Evolutionary conservation across 2,797 vertebrate genomes (phyloP).

Genomic region (Crocodylus rhombifer): DNA sequence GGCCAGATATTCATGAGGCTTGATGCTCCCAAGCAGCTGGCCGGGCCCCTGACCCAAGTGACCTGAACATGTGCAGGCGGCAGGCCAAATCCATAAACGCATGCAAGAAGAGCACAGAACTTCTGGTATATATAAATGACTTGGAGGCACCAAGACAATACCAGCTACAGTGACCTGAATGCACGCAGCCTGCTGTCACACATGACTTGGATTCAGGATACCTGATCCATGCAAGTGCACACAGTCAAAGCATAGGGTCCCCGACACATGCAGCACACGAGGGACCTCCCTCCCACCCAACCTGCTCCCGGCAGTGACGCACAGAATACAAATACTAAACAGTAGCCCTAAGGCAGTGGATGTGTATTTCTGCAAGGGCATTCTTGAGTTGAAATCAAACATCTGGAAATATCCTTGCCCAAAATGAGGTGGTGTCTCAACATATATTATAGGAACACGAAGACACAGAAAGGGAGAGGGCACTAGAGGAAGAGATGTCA

Average conservation of each 20-base stretch:
- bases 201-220: background rate
- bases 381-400: background rate
- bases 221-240: background rate
- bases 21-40: background rate
- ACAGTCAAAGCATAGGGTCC: background rate
- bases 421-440: background rate
- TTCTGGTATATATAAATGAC: background rate
- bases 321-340: background rate
- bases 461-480: background rate
- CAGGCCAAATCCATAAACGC: background rate
- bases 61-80: background rate
- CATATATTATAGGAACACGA: background rate
- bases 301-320: background rate
- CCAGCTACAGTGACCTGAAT: background rate
- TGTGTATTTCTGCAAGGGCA: background rate
- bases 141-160: background rate
- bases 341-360: background rate
- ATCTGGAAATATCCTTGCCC: background rate
- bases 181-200: background rate
- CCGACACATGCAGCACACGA: background rate
- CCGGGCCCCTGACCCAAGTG: background rate
- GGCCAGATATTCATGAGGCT: rapidly evolving
- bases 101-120: background rate
- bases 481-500: background rate
- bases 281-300: background rate